Percentiles rank a stretch among this genome's conserved stretches.
Conservation (phyloP, 2,888 invertebrate species). For the Agrotis clavis region DNA sequence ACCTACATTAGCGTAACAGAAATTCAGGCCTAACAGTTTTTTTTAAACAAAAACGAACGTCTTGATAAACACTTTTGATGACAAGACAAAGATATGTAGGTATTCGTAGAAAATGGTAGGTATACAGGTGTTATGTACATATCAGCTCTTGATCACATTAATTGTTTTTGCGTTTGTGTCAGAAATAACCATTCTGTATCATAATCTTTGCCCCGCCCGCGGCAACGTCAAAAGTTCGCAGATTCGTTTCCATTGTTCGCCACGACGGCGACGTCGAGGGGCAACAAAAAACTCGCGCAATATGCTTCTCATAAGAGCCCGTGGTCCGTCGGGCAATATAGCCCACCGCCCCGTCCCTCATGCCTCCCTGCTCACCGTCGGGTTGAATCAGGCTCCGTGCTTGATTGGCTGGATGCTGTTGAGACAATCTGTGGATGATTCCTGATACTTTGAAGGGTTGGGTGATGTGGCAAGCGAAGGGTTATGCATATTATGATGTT, state of each 20-base stretch:
- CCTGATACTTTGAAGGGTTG: constrained; percentile 34
- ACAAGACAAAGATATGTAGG: no score
- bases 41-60: no score
- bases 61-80: no score
- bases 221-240: constrained; percentile 70
- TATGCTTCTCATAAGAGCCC: constrained; percentile 80
- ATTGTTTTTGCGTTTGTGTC: background rate
- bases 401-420: constrained; percentile 78
- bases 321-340: constrained; percentile 31
- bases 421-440: constrained; percentile 64
- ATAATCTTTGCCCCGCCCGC: constrained; percentile 60
- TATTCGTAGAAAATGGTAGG: no score
- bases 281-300: constrained; percentile 78
- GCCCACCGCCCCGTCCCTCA: constrained; percentile 10
- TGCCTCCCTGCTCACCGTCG: constrained; percentile 45
- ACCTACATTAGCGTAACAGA: no score
- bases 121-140: no score
- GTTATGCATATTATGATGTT: constrained; percentile 30
- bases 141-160: no score
- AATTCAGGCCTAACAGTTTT: no score
- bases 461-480: background rate
- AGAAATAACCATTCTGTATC: constrained; percentile 19
- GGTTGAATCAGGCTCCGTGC: constrained; percentile 55
- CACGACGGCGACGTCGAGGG: constrained; percentile 43
- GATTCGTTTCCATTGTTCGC: constrained; percentile 77